Percentiles rank a stretch among this genome's conserved stretches.
Conservation (phyloP, 2,113 vertebrate species). For the Ptyas mucosa region DNA sequence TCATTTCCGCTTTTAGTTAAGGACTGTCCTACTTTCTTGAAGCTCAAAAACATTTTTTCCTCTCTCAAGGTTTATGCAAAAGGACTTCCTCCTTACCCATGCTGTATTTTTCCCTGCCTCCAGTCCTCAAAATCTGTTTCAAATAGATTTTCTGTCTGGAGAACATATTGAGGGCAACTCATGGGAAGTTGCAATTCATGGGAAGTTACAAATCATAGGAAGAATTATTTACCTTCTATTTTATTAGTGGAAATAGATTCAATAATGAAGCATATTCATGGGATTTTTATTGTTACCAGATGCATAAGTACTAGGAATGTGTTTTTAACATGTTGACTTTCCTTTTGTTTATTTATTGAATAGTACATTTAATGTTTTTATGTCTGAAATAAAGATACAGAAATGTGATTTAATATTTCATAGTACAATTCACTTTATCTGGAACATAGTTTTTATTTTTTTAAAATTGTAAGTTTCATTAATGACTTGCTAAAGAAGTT, state of each 20-base stretch:
- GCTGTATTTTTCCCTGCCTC: neutral
- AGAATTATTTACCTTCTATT: neutral
- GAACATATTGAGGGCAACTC: neutral
- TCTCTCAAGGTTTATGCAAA: neutral
- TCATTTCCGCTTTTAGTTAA: slow-evolving; percentile 1
- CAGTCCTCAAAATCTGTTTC: neutral
- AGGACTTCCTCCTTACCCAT: neutral
- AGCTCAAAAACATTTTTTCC: neutral
- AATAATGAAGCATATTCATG: neutral
- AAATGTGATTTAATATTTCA: neutral
- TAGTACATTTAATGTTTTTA: neutral
- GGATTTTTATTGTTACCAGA: neutral
- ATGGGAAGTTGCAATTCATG: too few species aligned
- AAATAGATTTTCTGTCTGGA: neutral
- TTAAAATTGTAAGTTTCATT: neutral
- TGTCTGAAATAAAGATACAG: slow-evolving; percentile 37
- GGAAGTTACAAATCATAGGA: neutral
- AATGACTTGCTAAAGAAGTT: neutral
- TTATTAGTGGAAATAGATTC: neutral
- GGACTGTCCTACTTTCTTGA: neutral
- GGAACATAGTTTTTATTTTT: neutral
- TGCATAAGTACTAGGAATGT: neutral
- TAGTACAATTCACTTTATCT: neutral
- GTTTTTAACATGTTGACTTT: slow-evolving; percentile 23
- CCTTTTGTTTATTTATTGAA: slow-evolving; percentile 29